Evolutionary conservation across 2,888 invertebrate genomes (phyloP).

Genomic region (Acleris literana): DNA sequence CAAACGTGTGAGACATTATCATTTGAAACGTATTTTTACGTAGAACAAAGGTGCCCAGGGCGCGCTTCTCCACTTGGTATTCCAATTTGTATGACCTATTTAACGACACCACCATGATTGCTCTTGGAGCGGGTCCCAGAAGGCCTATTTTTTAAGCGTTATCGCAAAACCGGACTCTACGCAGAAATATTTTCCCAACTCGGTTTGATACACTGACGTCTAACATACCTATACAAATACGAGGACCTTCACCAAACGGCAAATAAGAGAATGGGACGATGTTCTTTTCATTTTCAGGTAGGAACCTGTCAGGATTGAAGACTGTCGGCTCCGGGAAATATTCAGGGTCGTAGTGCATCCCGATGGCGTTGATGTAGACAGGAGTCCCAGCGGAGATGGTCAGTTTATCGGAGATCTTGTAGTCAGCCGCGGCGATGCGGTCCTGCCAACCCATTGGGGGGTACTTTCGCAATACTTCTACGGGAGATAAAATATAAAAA

Average conservation of each 20-base stretch:
- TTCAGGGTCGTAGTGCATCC: slow-evolving; percentile 47
- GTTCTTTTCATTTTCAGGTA: slow-evolving; percentile 31
- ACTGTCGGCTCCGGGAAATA: slow-evolving; percentile 37
- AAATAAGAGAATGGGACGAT: slow-evolving; percentile 37
- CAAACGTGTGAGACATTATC: no score
- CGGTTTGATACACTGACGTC: background rate
- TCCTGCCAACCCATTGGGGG: slow-evolving; percentile 63
- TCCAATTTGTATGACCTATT: no score
- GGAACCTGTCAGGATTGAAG: slow-evolving; percentile 40
- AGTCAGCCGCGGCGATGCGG: slow-evolving; percentile 49
- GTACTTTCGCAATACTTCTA: slow-evolving; percentile 57
- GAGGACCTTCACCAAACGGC: slow-evolving; percentile 36
- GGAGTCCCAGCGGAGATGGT: slow-evolving; percentile 55
- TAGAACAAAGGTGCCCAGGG: no score
- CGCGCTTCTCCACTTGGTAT: no score
- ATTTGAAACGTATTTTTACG: no score
- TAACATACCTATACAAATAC: background rate
- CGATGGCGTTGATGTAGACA: slow-evolving; percentile 54
- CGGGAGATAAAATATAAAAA: slow-evolving; percentile 9
- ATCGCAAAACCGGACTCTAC: background rate
- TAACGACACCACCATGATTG: no score
- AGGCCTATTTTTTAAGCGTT: no score
- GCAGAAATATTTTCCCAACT: background rate
- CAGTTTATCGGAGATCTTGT: slow-evolving; percentile 53
- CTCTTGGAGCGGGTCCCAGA: no score